Base-by-base conservation (phyloP, 2,113 vertebrate genomes). In the Scomber colias region DNA sequence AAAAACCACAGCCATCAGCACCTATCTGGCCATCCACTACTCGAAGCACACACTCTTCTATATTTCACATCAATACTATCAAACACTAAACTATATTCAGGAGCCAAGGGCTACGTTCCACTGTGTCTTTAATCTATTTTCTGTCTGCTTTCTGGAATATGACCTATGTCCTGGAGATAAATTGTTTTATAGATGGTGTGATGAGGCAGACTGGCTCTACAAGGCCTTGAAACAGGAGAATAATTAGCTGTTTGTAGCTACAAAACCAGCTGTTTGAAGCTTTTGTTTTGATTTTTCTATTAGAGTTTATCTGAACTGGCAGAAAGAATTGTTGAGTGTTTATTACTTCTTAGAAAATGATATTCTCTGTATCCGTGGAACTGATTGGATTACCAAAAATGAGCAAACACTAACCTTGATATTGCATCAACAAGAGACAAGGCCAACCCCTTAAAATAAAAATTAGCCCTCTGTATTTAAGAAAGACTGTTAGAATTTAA, bases 11-110 rank as follows among this genome's bases (percentile, higher is more conserved):
- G 27, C 13, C 24, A 3, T 81, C 75, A 83, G 74, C 79, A 76
- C 87, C 45, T 60, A 63, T 27, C 59, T 14, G 44, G 53, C 54
- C 51, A 45, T 63, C 71, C 40, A 55, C 56, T 51, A 1, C 61
- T 77, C 75, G 55, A 66, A 21, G 45, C 12, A 31, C 31, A 63
- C 51, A 17, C 16, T 61, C 7, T 15, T 79, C 21, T 35, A 46
- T 64, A 60, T 56, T 82, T 63, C 73, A 57, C 49, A 84, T 83
- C 81, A 77, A 46, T 62, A 51, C 44, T 11, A 62, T 64, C 16
- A 75, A 8, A 70, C 75, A 76, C 24, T 51, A 76, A 11, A 61
- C 27, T 40, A 31, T 56, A 61, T 10, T 13, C 24, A 67, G 24
- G 12, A 71, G 63, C 68, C 31, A 45, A 46, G 1, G 17, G 24